Conservation (phyloP, 2,888 invertebrate species). For the Anorthoa munda region DNA sequence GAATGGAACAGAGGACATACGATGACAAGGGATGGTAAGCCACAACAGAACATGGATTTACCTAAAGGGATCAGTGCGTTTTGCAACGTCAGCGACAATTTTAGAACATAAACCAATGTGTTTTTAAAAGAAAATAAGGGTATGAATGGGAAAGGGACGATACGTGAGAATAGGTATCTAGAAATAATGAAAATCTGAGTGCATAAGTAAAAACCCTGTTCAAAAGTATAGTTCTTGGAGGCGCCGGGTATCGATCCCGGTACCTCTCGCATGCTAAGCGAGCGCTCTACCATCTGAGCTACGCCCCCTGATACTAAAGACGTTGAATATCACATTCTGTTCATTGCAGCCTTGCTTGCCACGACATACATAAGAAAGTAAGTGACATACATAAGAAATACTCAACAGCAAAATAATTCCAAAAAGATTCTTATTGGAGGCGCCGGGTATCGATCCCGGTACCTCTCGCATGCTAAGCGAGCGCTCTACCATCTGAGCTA, state of each 20-base stretch:
- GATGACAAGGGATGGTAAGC: background rate
- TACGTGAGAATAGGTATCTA: background rate
- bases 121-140: background rate
- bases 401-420: background rate
- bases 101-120: background rate
- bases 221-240: conserved; percentile 38
- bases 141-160: too few species aligned
- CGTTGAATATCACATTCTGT: background rate
- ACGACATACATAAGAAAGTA: background rate
- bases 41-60: background rate
- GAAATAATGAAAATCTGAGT: background rate
- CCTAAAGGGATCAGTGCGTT: background rate
- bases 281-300: conserved; percentile 88
- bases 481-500: conserved; percentile 85
- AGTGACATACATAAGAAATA: background rate
- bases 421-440: conserved; percentile 76
- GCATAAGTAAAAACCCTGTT: background rate
- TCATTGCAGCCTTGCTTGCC: background rate
- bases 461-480: conserved; percentile 90
- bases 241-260: conserved; percentile 89
- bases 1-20: background rate
- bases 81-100: background rate
- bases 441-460: conserved; percentile 91
- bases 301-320: conserved; percentile 75
- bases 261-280: conserved; percentile 90